These are phyloP conservation scores for Coreius guichenoti DNA, from an alignment of 2,797 vertebrate genomes.

Conservation along the genomic window DNA sequence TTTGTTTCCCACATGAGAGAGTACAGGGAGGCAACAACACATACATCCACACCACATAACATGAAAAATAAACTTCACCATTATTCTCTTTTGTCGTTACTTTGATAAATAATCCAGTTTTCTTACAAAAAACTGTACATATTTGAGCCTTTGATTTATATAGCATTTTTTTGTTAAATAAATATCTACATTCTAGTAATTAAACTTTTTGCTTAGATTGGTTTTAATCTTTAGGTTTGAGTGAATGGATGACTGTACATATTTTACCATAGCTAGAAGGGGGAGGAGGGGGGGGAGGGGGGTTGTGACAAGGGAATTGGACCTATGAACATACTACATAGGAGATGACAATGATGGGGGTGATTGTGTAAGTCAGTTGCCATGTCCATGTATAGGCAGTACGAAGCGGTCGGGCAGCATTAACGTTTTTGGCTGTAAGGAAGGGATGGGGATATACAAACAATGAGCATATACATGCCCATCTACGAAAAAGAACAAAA, in stretches of 20 bases:
- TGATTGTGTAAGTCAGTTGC: slow-evolving; percentile 99
- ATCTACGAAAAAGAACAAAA: slow-evolving; percentile 98
- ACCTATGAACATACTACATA: slow-evolving; percentile 66
- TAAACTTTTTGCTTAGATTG: slow-evolving; percentile 81
- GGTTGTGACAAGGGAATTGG: slow-evolving; percentile 40
- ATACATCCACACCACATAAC: slow-evolving; percentile 99
- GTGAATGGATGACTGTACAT: slow-evolving; percentile 93
- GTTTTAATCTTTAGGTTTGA: slow-evolving; percentile 81
- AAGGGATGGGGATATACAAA: slow-evolving; percentile 99
- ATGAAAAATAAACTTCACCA: slow-evolving; percentile 98
- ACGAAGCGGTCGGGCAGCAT: slow-evolving; percentile 99
- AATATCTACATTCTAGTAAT: slow-evolving; percentile 86
- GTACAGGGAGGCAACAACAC: slow-evolving; percentile 98
- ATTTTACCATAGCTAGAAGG: slow-evolving; percentile 90
- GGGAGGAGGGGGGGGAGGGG: slow-evolving; percentile 73
- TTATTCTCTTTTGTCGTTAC: slow-evolving; percentile 80
- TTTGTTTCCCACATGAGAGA: slow-evolving; percentile 81
- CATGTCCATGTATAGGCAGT: slow-evolving; percentile 99
- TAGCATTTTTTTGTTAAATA: slow-evolving; percentile 70
- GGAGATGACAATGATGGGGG: slow-evolving; percentile 95
- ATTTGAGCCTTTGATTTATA: slow-evolving; percentile 74
- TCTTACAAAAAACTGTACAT: slow-evolving; percentile 83
- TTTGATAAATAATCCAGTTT: slow-evolving; percentile 70
- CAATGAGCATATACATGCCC: slow-evolving; percentile 99
- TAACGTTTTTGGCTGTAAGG: slow-evolving; percentile 99